Conservation (phyloP, 2,888 invertebrate genomes). For the Capitulum mitella region DNA sequence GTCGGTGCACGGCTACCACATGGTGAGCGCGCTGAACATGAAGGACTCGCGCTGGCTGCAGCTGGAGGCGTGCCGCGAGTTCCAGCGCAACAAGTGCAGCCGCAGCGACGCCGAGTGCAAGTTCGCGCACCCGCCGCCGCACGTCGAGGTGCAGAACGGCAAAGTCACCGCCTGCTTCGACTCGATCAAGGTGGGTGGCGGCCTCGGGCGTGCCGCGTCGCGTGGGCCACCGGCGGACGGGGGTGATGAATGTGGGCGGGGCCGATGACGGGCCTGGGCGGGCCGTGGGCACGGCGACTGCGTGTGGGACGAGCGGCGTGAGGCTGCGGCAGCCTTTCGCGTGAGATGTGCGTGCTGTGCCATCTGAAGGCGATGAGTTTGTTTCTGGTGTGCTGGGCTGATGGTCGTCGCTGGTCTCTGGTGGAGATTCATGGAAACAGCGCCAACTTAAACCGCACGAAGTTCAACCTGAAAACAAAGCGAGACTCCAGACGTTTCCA, state of each 20-base stretch:
- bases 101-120: slow-evolving; percentile 99
- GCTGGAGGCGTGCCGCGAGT: slow-evolving; percentile 98
- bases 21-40: slow-evolving; percentile 46
- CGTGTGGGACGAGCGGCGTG: not conserved
- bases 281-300: not conserved
- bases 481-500: no score
- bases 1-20: not conserved
- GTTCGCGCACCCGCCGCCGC: slow-evolving; percentile 98
- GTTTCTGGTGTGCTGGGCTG: no score
- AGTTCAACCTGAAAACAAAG: no score
- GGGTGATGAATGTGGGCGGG: not conserved
- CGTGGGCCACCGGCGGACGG: not conserved
- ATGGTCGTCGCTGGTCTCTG: no score
- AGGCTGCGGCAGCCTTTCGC: no score
- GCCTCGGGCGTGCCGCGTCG: not conserved
- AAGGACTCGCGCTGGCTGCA: slow-evolving; percentile 99
- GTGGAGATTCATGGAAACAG: no score
- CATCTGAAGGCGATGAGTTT: no score
- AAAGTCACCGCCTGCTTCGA: slow-evolving; percentile 99
- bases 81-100: slow-evolving; percentile 99
- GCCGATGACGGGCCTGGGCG: not conserved
- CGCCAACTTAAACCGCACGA: no score
- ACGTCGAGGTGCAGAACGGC: slow-evolving; percentile 99
- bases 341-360: no score
- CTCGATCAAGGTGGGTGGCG: slow-evolving; percentile 90